Percentiles rank a stretch among this genome's conserved stretches.
These are phyloP conservation scores for Brienomyrus brachyistius DNA, from an alignment of 2,113 vertebrate genomes.

Conservation along the genomic window DNA sequence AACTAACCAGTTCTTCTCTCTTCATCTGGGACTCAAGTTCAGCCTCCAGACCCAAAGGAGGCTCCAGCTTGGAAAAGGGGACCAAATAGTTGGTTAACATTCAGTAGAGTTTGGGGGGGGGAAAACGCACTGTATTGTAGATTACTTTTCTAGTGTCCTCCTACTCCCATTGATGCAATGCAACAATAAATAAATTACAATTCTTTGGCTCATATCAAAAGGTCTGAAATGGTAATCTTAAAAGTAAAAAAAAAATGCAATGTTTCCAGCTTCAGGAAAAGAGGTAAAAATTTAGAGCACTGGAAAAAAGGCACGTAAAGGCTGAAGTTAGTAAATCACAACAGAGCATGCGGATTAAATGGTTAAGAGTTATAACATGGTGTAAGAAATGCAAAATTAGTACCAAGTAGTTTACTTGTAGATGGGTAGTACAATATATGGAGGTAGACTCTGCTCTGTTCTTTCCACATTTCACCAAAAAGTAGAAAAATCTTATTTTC, in stretches of 20 bases:
- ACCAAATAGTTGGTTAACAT: conserved; percentile 77
- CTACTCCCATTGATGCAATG: conserved; percentile 28
- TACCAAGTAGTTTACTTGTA: conserved; percentile 47
- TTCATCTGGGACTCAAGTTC: conserved; percentile 67
- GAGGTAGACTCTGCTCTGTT: conserved; percentile 2
- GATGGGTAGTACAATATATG: conserved; percentile 47
- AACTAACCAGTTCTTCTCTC: conserved; percentile 71
- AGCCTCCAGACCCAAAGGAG: conserved; percentile 69
- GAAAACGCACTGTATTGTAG: conserved; percentile 50
- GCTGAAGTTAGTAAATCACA: conserved; percentile 56
- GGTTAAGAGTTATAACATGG: conserved; percentile 54
- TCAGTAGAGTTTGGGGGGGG: conserved; percentile 61
- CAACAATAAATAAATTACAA: conserved; percentile 33
- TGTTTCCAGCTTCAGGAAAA: conserved; percentile 34
- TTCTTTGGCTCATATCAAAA: conserved; percentile 21
- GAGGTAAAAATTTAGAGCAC: conserved; percentile 44
- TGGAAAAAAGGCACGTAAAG: conserved; percentile 49
- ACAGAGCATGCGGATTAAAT: conserved; percentile 60
- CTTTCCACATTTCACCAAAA: conserved; percentile 28
- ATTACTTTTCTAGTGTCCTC: conserved; percentile 31
- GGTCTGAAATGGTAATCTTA: conserved; percentile 28
- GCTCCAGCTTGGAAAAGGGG: conserved; percentile 78
- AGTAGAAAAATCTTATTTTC: conserved; percentile 19
- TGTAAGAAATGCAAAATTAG: conserved; percentile 62
- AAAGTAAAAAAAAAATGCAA: conserved; percentile 31